A percentile compares a stretch with the other conserved stretches of the same genome.
Evolutionary conservation across 2,888 invertebrate genomes (phyloP).

Genomic region (Drosophila greeni): DNA sequence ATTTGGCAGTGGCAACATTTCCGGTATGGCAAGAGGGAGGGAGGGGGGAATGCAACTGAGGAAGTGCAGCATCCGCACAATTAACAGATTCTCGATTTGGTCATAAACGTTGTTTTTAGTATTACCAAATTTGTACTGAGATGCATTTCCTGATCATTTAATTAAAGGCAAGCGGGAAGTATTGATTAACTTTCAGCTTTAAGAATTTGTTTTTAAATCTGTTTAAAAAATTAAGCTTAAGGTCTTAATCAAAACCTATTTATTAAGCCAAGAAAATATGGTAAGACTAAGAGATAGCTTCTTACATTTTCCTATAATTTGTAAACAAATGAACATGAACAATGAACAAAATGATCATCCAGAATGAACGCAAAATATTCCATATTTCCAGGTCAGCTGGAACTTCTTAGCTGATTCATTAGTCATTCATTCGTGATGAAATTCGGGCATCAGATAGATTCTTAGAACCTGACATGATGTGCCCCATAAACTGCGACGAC

Average conservation of each 20-base stretch:
- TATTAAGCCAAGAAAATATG: not conserved
- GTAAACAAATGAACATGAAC: not conserved
- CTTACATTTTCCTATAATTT: not conserved
- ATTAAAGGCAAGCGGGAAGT: constrained; percentile 4
- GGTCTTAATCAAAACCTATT: not conserved
- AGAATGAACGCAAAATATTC: not conserved
- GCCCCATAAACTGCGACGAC: constrained; percentile 42
- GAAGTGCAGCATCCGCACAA: constrained; percentile 47
- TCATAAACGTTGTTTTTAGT: constrained; percentile 19
- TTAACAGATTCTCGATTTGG: constrained; percentile 7
- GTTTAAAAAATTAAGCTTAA: not conserved
- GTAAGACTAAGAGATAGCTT: not conserved
- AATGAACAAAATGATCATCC: no score
- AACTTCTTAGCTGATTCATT: constrained; percentile 48
- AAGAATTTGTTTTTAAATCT: no score
- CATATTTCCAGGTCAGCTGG: constrained; percentile 2
- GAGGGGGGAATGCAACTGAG: constrained; percentile 18
- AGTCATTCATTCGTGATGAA: constrained; percentile 52
- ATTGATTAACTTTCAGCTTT: no score
- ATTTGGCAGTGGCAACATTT: constrained; percentile 55
- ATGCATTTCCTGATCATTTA: constrained; percentile 7
- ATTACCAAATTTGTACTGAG: not conserved
- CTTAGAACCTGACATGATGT: constrained; percentile 57
- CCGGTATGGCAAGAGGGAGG: constrained; percentile 49
- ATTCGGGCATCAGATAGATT: constrained; percentile 46